Conservation (phyloP, 2,797 vertebrate genomes). For the Smutsia temminckii region DNA sequence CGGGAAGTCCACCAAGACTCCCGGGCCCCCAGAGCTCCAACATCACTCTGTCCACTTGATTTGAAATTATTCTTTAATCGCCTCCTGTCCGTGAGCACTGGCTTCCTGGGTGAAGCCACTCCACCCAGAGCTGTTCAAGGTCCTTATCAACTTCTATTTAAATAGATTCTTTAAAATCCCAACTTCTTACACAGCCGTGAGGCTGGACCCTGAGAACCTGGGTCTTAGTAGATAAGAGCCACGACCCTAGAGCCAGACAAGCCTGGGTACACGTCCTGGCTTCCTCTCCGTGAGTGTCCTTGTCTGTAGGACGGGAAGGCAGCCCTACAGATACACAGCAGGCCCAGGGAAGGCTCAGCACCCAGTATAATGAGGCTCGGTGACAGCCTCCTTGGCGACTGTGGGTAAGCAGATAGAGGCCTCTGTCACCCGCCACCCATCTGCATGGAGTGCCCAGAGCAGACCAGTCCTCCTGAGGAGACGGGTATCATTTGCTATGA, state of each 20-base stretch:
- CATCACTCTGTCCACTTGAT: too few relatives aligned
- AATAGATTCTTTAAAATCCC: neutral
- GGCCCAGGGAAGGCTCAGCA: too few relatives aligned
- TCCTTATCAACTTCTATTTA: neutral
- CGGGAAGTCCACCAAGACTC: neutral
- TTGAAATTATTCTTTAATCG: neutral
- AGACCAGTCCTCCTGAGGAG: neutral
- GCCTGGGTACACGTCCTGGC: neutral
- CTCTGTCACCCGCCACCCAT: neutral
- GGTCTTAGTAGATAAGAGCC: neutral
- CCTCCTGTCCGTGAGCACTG: neutral
- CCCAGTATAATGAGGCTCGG: neutral
- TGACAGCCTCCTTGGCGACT: neutral
- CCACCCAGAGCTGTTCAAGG: neutral
- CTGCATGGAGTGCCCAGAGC: neutral
- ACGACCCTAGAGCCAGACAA: neutral
- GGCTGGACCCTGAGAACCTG: neutral
- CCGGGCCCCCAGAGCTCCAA: neutral
- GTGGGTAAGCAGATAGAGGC: neutral
- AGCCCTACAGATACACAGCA: rapidly evolving
- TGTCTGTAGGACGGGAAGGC: neutral
- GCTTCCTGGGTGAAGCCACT: neutral
- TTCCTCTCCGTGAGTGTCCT: neutral
- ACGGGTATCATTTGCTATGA: rapidly evolving
- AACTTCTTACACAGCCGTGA: neutral